These are phyloP conservation scores for Lamprotornis superbus DNA, from an alignment of 2,113 vertebrate genomes.

Conservation along the genomic window DNA sequence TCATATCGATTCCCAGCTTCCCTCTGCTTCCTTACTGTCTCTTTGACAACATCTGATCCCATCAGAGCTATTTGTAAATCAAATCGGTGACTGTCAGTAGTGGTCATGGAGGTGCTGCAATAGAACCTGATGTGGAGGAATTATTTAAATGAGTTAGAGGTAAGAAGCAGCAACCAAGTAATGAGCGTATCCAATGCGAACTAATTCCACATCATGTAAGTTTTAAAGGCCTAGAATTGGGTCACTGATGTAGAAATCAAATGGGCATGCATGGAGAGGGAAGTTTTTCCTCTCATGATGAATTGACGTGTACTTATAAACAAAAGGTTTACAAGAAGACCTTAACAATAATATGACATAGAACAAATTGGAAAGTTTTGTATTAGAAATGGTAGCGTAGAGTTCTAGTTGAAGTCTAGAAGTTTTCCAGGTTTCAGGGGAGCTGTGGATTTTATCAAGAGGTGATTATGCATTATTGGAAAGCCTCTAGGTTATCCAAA, in stretches of 20 bases:
- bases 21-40: not conserved
- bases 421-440: not conserved
- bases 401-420: not conserved
- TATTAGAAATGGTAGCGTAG: not conserved
- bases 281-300: not conserved
- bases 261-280: not conserved
- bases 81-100: slow-evolving; percentile 29
- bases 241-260: not conserved
- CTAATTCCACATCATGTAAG: not conserved
- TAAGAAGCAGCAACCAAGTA: not conserved
- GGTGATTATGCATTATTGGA: not conserved
- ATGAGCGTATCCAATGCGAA: not conserved
- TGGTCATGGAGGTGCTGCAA: slow-evolving; percentile 12
- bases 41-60: slow-evolving; percentile 17
- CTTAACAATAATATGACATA: not conserved
- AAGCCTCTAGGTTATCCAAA: not conserved
- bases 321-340: not conserved
- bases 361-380: not conserved
- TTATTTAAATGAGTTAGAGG: slow-evolving; percentile 31
- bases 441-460: not conserved
- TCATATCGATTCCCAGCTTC: not conserved
- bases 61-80: slow-evolving; percentile 39
- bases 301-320: not conserved
- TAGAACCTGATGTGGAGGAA: slow-evolving; percentile 15
- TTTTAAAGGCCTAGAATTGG: not conserved